Conservation (phyloP, 2,888 invertebrate species). For the Lepas anatifera region DNA sequence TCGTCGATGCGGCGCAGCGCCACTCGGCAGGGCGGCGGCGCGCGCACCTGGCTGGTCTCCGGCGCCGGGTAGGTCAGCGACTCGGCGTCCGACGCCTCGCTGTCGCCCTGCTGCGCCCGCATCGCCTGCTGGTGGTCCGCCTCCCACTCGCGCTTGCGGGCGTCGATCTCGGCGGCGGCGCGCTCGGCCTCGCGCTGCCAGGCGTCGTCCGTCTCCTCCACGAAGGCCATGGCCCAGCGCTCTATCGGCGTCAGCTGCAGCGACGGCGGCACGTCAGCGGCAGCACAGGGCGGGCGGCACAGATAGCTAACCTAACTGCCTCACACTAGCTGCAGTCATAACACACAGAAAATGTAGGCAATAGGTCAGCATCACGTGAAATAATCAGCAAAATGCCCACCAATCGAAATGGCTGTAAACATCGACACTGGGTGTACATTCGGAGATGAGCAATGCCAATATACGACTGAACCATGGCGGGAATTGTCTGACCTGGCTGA, state of each 20-base stretch:
- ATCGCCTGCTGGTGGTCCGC: conserved; percentile 47
- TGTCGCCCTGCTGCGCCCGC: conserved; percentile 39
- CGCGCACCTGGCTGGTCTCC: conserved; percentile 9
- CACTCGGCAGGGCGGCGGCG: conserved; percentile 3
- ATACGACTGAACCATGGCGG: no score
- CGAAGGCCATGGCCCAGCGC: conserved; percentile 83
- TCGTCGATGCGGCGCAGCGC: conserved; percentile 5
- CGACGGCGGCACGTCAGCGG: conserved; percentile 19
- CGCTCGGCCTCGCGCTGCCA: conserved; percentile 68
- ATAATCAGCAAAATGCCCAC: no score
- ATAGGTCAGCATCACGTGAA: no score
- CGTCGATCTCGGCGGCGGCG: conserved; percentile 72
- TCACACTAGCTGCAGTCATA: no score
- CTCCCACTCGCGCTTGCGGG: conserved; percentile 78
- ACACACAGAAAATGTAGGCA: no score
- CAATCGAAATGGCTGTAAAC: no score
- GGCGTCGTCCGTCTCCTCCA: conserved; percentile 73
- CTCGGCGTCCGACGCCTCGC: neutral
- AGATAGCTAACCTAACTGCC: no score
- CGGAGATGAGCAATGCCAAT: no score
- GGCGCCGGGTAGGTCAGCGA: neutral
- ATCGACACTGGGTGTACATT: no score
- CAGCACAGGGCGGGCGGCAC: no score
- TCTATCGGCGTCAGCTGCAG: conserved; percentile 82
- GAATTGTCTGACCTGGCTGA: conserved; percentile 61